Evolutionary conservation across 2,797 vertebrate genomes (phyloP).

Genomic region (Otolemur crassicaudatus): DNA sequence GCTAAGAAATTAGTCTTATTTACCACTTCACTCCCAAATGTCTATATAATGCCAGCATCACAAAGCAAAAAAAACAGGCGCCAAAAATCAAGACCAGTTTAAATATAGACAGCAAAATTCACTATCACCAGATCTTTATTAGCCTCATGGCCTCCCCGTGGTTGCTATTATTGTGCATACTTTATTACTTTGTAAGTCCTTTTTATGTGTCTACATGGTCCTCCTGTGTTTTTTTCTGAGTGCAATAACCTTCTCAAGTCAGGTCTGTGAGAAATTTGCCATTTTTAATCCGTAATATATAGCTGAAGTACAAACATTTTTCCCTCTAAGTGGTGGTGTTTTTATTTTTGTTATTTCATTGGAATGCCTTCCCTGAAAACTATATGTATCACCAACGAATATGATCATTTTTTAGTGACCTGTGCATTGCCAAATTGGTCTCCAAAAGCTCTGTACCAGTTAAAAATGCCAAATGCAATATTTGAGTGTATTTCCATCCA

Average conservation of each 20-base stretch:
- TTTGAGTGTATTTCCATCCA: conserved; percentile 13
- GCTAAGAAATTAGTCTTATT: conserved; percentile 21
- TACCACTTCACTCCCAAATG: background rate
- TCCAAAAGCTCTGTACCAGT: background rate
- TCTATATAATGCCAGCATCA: background rate
- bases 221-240: background rate
- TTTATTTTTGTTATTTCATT: conserved; percentile 36
- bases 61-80: background rate
- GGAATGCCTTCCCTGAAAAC: conserved; percentile 7
- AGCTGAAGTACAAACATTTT: background rate
- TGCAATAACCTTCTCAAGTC: background rate
- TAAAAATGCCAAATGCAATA: background rate
- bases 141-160: background rate
- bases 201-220: background rate
- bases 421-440: conserved; percentile 21
- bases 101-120: background rate
- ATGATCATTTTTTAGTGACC: conserved; percentile 19
- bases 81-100: conserved; percentile 6
- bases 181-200: background rate
- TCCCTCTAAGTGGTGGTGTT: background rate
- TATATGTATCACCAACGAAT: background rate
- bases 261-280: background rate
- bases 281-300: conserved; percentile 1
- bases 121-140: background rate
- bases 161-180: background rate